These are phyloP conservation scores for Nothoprocta pentlandii DNA, from an alignment of 2,113 vertebrate species.

Conservation along the genomic window DNA sequence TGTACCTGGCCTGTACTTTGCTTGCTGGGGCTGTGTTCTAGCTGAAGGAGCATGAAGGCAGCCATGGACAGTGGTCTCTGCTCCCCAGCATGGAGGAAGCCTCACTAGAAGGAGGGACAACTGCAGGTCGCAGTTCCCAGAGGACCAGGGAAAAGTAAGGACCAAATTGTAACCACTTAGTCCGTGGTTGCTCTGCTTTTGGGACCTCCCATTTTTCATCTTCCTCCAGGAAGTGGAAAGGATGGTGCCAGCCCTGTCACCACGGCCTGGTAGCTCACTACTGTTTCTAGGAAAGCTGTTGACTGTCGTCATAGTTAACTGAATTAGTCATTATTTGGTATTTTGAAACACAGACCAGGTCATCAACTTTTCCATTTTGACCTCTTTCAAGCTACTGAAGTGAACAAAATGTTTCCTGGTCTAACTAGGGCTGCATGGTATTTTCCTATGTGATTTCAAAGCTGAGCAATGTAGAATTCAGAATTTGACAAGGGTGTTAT, in stretches of 20 bases:
- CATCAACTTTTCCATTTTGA: background rate
- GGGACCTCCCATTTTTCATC: no score
- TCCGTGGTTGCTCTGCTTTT: background rate
- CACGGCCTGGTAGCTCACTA: background rate
- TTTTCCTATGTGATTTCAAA: background rate
- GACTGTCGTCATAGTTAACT: background rate
- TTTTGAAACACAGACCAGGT: background rate
- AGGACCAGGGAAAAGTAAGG: background rate
- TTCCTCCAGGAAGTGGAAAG: background rate
- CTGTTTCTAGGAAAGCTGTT: background rate
- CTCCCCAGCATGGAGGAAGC: background rate
- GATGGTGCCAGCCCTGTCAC: background rate
- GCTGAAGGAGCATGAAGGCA: background rate
- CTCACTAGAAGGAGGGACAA: accelerated
- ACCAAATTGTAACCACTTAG: accelerated
- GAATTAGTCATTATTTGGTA: background rate
- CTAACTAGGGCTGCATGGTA: background rate
- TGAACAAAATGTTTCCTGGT: background rate
- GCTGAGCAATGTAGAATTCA: background rate
- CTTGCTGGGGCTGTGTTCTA: no score
- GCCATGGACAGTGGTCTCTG: background rate
- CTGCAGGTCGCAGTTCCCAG: background rate
- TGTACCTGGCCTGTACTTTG: background rate
- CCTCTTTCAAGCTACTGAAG: background rate
- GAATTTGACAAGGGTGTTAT: background rate